Conservation (phyloP, 2,797 vertebrate species). For the Catamblyrhynchus diadema region DNA sequence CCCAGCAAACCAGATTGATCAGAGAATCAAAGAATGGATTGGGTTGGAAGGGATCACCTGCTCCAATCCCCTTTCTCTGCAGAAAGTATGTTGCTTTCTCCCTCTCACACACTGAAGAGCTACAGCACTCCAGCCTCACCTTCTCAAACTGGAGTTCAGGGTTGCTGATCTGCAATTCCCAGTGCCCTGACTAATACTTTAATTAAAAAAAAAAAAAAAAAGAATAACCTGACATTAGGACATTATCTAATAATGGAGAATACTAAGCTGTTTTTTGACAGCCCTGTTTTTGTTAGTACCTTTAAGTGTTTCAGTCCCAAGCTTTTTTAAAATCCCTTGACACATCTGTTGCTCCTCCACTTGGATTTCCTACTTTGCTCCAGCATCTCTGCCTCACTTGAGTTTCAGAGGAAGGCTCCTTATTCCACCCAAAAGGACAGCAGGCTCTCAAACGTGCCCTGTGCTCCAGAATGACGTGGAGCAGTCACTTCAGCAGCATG, state of each 20-base stretch:
- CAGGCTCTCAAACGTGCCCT: background rate
- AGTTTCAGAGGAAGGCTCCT: background rate
- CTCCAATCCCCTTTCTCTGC: background rate
- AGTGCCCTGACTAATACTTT: background rate
- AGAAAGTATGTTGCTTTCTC: background rate
- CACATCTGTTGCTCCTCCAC: background rate
- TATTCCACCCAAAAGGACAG: background rate
- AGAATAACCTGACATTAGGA: background rate
- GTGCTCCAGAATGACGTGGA: background rate
- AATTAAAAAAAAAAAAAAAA: slow-evolving; percentile 22
- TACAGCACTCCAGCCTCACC: background rate
- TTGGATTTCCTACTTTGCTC: background rate
- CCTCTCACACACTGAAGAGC: background rate
- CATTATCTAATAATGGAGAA: background rate
- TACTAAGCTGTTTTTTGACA: background rate
- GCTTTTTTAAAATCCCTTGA: background rate
- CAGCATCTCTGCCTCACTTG: background rate
- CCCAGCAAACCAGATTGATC: background rate
- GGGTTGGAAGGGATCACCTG: background rate
- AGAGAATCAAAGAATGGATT: background rate
- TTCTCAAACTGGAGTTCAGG: background rate
- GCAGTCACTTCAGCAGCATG: background rate
- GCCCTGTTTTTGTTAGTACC: background rate
- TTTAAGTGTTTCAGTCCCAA: background rate
- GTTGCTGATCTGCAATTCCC: background rate